These are phyloP conservation scores for Eulemur mongoz DNA, from an alignment of 2,797 vertebrate species.

Conservation along the genomic window DNA sequence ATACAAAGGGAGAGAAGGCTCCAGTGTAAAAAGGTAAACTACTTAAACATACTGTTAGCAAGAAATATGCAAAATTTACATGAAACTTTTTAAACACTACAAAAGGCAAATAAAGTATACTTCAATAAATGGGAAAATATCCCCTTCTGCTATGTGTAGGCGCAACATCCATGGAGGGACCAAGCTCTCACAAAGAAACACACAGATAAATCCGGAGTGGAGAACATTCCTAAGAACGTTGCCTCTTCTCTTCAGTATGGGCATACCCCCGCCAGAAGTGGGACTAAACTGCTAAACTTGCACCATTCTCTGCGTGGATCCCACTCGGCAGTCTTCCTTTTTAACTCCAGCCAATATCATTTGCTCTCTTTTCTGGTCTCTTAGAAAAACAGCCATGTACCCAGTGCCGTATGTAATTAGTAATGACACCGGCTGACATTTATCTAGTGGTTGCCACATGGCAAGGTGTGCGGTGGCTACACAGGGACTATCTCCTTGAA, in stretches of 20 bases:
- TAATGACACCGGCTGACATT: not conserved
- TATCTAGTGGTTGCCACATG: not conserved
- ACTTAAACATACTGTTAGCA: not conserved
- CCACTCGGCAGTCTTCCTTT: not conserved
- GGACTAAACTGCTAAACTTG: not conserved
- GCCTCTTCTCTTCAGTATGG: not conserved
- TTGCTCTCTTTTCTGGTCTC: not conserved
- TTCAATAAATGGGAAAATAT: not conserved
- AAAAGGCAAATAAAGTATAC: not conserved
- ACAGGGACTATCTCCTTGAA: not conserved
- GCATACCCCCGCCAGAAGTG: not conserved
- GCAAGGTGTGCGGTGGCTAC: not conserved
- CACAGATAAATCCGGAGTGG: not conserved
- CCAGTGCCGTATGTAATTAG: not conserved
- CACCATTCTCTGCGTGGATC: not conserved
- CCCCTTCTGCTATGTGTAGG: not conserved
- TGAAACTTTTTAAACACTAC: not conserved
- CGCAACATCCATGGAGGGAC: not conserved
- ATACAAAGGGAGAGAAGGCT: not conserved
- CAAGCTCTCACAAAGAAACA: slow-evolving; percentile 9
- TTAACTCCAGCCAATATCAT: not conserved
- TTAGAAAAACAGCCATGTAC: not conserved
- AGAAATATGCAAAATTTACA: not conserved
- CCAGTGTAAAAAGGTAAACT: not conserved
- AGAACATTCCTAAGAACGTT: not conserved